phyloP scores from a whole-genome alignment of 2,888 invertebrate species.

The Cacoxenus indagator region DNA sequence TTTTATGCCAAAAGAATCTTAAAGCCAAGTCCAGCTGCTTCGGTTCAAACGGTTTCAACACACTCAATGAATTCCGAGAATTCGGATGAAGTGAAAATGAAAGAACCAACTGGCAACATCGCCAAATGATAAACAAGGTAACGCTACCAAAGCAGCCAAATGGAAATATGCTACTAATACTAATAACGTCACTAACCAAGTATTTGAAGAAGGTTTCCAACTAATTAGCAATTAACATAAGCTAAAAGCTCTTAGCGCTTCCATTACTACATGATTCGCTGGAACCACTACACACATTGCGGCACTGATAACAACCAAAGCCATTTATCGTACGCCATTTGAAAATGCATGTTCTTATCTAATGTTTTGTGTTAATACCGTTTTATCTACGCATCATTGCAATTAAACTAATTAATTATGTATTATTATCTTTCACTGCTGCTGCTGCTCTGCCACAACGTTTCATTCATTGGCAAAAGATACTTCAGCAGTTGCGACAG shows the following conservation, averaged over 20 bases:
- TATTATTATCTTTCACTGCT: background rate
- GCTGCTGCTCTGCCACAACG: background rate
- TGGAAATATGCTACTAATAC: slow-evolving; percentile 27
- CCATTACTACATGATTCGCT: background rate
- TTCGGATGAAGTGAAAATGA: slow-evolving; percentile 53
- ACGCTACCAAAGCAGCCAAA: slow-evolving; percentile 23
- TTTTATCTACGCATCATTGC: background rate
- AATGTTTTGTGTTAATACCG: background rate
- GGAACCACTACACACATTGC: background rate
- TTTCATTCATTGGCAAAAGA: slow-evolving; percentile 42
- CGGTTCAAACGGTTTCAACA: slow-evolving; percentile 58
- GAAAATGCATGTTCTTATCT: slow-evolving; percentile 10
- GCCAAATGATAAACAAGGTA: slow-evolving; percentile 30
- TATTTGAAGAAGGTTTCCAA: background rate
- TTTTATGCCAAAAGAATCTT: slow-evolving; percentile 49
- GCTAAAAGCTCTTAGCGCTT: background rate
- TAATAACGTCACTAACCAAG: slow-evolving; percentile 13
- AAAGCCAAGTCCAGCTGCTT: slow-evolving; percentile 51
- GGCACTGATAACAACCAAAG: slow-evolving; percentile 12
- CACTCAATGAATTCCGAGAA: slow-evolving; percentile 58
- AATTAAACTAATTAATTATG: slow-evolving; percentile 3
- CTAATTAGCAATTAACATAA: background rate
- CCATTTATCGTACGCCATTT: background rate
- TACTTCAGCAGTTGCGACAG: slow-evolving; percentile 61
- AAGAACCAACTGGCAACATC: slow-evolving; percentile 26